Conservation (phyloP, 2,113 vertebrate species). For the Cebidichthys violaceus region DNA sequence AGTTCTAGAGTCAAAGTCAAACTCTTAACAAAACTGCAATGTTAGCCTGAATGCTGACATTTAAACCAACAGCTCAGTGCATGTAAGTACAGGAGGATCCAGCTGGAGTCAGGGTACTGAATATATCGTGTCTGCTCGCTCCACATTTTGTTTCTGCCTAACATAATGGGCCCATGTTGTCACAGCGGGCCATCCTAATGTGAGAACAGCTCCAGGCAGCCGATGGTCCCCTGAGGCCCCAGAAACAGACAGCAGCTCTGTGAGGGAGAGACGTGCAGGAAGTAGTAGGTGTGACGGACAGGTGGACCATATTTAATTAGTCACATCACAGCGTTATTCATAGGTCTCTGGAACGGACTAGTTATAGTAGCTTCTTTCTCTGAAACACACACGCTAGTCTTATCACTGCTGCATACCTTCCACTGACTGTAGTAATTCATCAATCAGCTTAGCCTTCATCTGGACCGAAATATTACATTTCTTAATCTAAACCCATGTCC, state of each 20-base stretch:
- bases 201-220: slow-evolving; percentile 17
- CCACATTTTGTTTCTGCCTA: slow-evolving; percentile 5
- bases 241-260: slow-evolving; percentile 12
- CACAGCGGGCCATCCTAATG: slow-evolving; percentile 13
- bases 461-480: background rate
- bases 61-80: background rate
- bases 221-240: background rate
- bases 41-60: background rate
- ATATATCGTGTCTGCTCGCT: background rate
- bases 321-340: slow-evolving; percentile 18
- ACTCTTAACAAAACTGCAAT: background rate
- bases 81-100: background rate
- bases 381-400: slow-evolving; percentile 3
- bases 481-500: background rate
- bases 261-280: slow-evolving; percentile 15
- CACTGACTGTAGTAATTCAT: background rate
- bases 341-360: slow-evolving; percentile 2
- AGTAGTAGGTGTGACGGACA: slow-evolving; percentile 19
- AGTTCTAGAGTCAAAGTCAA: background rate
- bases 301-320: slow-evolving; percentile 43
- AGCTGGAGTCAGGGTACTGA: background rate
- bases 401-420: background rate
- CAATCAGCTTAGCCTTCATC: background rate
- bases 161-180: slow-evolving; percentile 1
- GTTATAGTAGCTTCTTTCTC: background rate